These are phyloP conservation scores for Cuculus canorus DNA, from an alignment of 2,797 vertebrate species.

Conservation along the genomic window DNA sequence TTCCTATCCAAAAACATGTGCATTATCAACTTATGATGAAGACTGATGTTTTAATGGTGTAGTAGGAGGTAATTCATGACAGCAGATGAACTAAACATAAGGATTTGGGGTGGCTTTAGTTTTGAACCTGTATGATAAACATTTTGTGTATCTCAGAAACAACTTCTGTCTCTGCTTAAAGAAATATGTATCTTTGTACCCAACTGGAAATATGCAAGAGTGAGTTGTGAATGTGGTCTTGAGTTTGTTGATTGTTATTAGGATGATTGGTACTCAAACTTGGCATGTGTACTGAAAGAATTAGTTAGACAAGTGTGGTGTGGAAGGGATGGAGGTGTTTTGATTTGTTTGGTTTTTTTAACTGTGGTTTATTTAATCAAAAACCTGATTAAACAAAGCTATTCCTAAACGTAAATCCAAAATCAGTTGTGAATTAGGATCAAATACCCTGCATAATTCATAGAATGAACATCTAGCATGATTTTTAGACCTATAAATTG, in stretches of 20 bases:
- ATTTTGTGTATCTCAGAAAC: background rate
- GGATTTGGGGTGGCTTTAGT: background rate
- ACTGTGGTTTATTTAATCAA: background rate
- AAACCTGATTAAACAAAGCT: background rate
- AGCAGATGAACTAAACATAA: background rate
- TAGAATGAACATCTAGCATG: background rate
- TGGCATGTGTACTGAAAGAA: background rate
- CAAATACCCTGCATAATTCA: background rate
- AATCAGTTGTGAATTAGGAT: background rate
- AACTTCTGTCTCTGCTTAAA: background rate
- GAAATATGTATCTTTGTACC: background rate
- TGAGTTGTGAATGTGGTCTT: background rate
- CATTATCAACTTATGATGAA: background rate
- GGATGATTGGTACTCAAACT: background rate
- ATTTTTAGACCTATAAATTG: background rate
- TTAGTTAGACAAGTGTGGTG: background rate
- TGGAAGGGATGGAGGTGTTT: background rate
- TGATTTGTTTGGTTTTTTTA: background rate
- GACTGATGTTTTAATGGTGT: background rate
- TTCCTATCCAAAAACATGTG: background rate
- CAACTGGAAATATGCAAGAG: background rate
- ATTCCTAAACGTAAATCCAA: background rate
- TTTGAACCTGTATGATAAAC: background rate
- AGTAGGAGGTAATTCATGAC: background rate
- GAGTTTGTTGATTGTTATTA: background rate